phyloP scores from a whole-genome alignment of 1,140 invertebrate species.

The Reticulitermes speratus region DNA sequence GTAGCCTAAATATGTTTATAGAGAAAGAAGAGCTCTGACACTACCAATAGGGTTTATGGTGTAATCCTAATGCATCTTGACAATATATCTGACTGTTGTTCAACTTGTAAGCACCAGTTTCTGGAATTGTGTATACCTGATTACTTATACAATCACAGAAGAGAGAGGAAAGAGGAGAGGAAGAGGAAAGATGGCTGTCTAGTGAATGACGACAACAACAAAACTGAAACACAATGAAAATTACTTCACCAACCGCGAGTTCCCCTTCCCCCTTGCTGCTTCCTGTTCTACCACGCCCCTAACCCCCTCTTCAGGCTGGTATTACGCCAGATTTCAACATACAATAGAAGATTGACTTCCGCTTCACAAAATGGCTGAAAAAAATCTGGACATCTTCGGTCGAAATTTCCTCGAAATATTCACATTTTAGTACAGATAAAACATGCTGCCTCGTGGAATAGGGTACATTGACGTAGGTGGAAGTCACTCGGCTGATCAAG shows the following conservation, averaged over 20 bases:
- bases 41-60: no score
- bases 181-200: not conserved
- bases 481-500: no score
- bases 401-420: no score
- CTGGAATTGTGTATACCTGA: not conserved
- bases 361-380: not conserved
- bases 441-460: no score
- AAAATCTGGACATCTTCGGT: no score
- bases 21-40: no score
- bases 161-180: not conserved
- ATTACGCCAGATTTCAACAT: constrained; percentile 1
- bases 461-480: no score
- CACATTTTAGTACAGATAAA: no score
- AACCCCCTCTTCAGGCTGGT: not conserved
- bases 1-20: no score
- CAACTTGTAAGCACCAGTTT: not conserved
- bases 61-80: no score
- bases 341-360: not conserved
- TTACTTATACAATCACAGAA: not conserved
- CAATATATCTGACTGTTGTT: not conserved
- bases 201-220: constrained; percentile 4
- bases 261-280: not conserved
- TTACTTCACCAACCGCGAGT: not conserved
- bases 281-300: not conserved
- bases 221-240: constrained; percentile 9